Evolutionary conservation across 2,113 vertebrate species (phyloP), one percentile per base, ranked within the genome.

Genomic region (Nycticorax nycticorax): DNA sequence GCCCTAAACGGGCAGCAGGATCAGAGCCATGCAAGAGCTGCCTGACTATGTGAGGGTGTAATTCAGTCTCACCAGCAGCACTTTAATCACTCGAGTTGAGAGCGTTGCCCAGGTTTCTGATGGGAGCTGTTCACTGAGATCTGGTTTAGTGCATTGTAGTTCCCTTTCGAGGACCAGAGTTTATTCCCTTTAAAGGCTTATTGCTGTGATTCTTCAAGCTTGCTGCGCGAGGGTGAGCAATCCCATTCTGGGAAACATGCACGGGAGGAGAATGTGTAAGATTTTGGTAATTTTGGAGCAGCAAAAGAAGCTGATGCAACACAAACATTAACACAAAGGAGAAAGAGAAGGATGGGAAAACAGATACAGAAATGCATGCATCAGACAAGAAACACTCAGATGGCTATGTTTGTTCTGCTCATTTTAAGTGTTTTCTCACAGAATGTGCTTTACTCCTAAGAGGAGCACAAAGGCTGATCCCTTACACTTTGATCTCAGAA

Each of bases 41-140:
- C 47, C 15, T 5, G 24, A 63, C 39, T 55, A 12, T 0, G 0
- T 11, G 37, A 9, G 28, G 47, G 19, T 43, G 15, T 59, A 45
- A 72, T 35, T 48, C 52, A 37, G 22, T 37, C 33, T 60, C 50
- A 60, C 22, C 72, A 74, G 32, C 1, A 0, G 45, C 56, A 24
- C 32, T 53, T 26, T 13, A 14, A 32, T 57, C 43, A 10, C 50
- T 56, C 33, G 10, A n/a, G 22, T 12, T 62, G 62, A 68, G 30
- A 22, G 24, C 5, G 41, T 39, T 35, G 28, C 45, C 41, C 28
- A n/a, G 12, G 33, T 47, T 92, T 78, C 79, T 95, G n/a, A 37
- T 6, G 20, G 59, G 5, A 91, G 15, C 10, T 5, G 0, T 41
- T 73, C 0, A 2, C 53, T 35, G 16, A 79, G 26, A 77, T 41